Evolutionary conservation across 92 coral and sea anemone genomes (phyloP).

Genomic region (Bergia sp.): DNA sequence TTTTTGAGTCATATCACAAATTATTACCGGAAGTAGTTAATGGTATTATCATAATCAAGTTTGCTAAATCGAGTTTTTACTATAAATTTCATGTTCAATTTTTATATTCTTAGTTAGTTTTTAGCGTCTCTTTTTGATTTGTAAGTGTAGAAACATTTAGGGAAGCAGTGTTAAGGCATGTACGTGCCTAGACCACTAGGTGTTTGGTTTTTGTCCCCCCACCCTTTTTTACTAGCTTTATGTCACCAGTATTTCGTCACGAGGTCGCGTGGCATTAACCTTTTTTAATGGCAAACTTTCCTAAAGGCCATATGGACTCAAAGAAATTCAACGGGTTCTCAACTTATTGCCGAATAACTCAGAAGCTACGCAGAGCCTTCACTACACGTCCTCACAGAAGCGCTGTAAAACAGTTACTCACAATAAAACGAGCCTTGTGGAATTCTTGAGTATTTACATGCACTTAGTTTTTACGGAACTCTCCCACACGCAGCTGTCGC

Average conservation of each 20-base stretch:
- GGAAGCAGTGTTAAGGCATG: not conserved
- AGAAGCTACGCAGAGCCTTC: constrained; percentile 12
- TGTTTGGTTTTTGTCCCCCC: not conserved
- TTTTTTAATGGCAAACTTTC: not conserved
- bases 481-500: not conserved
- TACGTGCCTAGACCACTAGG: not conserved
- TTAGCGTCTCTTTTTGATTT: no score
- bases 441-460: not conserved
- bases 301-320: not conserved
- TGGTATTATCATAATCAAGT: no score
- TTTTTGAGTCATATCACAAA: no score
- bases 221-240: not conserved
- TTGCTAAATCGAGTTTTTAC: no score
- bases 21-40: no score
- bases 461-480: constrained; percentile 2
- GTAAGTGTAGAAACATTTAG: no score
- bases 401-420: not conserved
- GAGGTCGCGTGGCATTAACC: not conserved
- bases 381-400: not conserved
- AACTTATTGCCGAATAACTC: not conserved
- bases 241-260: not conserved
- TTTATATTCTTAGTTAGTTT: no score
- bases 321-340: not conserved
- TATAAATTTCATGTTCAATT: no score
- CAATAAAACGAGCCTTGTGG: constrained; percentile 3